Evolutionary conservation across 2,888 invertebrate genomes (phyloP), one percentile per base, ranked within the genome.

Genomic region (Tortricodes alternella): DNA sequence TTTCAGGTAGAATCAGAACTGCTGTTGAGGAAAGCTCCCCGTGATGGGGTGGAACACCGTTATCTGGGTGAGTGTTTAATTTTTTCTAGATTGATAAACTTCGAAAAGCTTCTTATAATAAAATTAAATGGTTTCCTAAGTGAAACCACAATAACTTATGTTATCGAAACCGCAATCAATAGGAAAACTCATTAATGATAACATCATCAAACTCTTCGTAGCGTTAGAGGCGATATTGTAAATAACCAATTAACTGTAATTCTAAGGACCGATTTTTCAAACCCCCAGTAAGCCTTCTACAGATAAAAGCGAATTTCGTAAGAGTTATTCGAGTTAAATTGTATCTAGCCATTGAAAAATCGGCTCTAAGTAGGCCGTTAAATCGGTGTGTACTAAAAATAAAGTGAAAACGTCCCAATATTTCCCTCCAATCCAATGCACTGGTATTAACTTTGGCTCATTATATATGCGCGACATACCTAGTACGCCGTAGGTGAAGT

Each of bases 31-130:
- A 68, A 68, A 71, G 53, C 62, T 68, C 89, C 89, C 89, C 85
- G 72, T 74, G 63, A 89, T 89, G 89, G 89, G 89, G 89, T 73
- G 68, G 53, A 74, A 72, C 62, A 63, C 74, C 58, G 60, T 73
- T 59, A 60, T 75, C 58, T 80, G 75, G 89, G 89, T 89, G 73
- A 88, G 89, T 80, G 24, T 53, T 62, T 52, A 61, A 48, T 51
- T 61, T 61, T 37, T 48, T 15, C 9, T n/a, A n/a, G 34, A 16
- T 38, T 46, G 4, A 23, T 8, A 16, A n/a, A 13, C 11, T 50
- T 29, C 13, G 11, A 43, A 21, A 51, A 29, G 4, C 18, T 11
- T 6, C 13, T 38, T 9, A 2, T 11, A 4, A 39, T 19, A 3
- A 32, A 15, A 27, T 38, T 35, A 35, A 56, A 27, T 37, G 21